These are phyloP conservation scores for Dicranocentrus wangi DNA, from an alignment of 2,888 invertebrate species.

Conservation along the genomic window DNA sequence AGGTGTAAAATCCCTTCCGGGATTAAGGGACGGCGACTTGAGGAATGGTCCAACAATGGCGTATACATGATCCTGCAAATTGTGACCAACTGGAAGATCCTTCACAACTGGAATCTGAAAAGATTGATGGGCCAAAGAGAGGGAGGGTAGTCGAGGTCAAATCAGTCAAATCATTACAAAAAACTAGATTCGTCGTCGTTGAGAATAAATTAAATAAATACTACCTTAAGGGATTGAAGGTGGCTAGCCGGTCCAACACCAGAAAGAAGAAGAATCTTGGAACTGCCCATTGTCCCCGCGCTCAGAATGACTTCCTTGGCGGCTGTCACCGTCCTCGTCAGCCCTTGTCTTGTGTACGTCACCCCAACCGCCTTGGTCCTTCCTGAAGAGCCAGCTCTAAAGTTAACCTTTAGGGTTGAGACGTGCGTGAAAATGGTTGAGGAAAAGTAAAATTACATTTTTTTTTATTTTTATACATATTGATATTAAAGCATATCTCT, in stretches of 20 bases:
- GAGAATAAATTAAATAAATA: no score
- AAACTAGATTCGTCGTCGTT: not conserved
- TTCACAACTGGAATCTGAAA: constrained; percentile 50
- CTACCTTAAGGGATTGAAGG: constrained; percentile 69
- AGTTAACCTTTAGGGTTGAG: constrained; percentile 37
- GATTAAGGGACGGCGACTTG: constrained; percentile 39
- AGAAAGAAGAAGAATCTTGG: constrained; percentile 44
- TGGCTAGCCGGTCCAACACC: constrained; percentile 50
- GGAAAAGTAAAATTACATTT: no score
- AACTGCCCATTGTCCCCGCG: constrained; percentile 41
- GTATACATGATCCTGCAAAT: constrained; percentile 58
- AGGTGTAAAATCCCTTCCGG: constrained; percentile 24
- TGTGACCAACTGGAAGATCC: constrained; percentile 56
- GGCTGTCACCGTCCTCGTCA: constrained; percentile 14
- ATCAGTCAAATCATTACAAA: not conserved
- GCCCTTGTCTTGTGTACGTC: constrained; percentile 5
- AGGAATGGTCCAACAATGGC: constrained; percentile 49
- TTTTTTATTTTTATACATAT: not conserved
- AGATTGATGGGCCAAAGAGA: not conserved
- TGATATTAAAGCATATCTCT: not conserved
- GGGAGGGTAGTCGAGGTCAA: not conserved
- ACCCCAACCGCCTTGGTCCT: constrained; percentile 44
- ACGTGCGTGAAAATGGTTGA: not conserved
- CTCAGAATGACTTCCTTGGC: constrained; percentile 55
- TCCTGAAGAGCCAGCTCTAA: not conserved